Evolutionary conservation across 2,113 vertebrate genomes (phyloP), one percentile per base, ranked within the genome.

Genomic region (Lophius piscatorius): DNA sequence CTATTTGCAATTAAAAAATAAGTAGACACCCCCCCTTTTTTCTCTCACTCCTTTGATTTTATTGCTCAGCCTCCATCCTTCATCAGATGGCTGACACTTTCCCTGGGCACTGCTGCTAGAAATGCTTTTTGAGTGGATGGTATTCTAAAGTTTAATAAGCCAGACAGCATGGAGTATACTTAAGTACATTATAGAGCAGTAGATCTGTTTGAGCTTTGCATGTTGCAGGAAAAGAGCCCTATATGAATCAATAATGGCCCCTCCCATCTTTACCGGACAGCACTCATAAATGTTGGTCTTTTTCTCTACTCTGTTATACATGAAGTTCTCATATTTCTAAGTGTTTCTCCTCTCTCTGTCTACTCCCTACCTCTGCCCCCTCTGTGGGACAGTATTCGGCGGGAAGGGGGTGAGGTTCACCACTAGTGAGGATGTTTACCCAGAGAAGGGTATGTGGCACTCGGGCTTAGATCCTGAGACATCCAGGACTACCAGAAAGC

Each of bases 371-470:
- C 77, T 64, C 87, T 85, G 82, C 65, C 80, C 87, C 65, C 45
- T 91, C 84, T 88, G 74, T 86, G 88, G 89, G 90, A 89, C 92
- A 98, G 96, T 99, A 83, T 97, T 98, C 92, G 92, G 92, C 94
- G 97, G 96, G 89, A 97, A 96, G 92, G 97, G 97, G 86, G 92
- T 97, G 94, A 95, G 97, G 91, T 98, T 96, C 94, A 97, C 95
- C 89, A 94, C 94, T 96, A 98, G 95, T 93, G 97, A 99, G 94
- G 96, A 99, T 90, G 93, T 94, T 92, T 98, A 94, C 95, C 97
- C 97, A 88, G 96, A 98, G 69, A 98, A 98, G 97, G 97, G 97
- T 99, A 98, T 72, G 96, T 99, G 88, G 39, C 79, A 72, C 60
- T 74, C 55, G 68, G 87, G 82, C 66, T 74, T 50, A 76, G 63